These are phyloP conservation scores for Rhingia rostrata DNA, from an alignment of 2,888 invertebrate species.

Conservation along the genomic window DNA sequence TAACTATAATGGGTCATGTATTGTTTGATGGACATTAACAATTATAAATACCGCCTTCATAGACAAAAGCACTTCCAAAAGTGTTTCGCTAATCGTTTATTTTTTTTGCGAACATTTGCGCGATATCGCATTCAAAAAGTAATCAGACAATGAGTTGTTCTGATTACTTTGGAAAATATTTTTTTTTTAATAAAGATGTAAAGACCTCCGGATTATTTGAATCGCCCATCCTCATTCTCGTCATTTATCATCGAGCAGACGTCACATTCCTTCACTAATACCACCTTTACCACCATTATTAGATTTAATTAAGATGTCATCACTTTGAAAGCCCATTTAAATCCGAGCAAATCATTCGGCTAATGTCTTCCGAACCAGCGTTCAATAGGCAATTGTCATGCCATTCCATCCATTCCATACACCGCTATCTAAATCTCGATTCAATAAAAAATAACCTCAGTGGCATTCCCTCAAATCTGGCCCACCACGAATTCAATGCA, in stretches of 20 bases:
- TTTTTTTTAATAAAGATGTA: neutral
- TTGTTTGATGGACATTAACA: too few relatives aligned
- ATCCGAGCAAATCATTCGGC: conserved; percentile 24
- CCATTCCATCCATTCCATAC: conserved; percentile 45
- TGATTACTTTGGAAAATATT: neutral
- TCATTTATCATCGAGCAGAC: neutral
- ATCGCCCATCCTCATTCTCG: conserved; percentile 4
- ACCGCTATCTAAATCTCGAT: conserved; percentile 54
- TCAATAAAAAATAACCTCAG: conserved; percentile 58
- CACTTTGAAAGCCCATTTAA: conserved; percentile 27
- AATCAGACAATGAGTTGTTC: too few relatives aligned
- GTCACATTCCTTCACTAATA: conserved; percentile 25
- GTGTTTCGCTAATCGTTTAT: too few relatives aligned
- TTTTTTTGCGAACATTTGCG: too few relatives aligned
- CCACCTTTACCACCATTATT: conserved; percentile 17
- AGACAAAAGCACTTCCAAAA: too few relatives aligned
- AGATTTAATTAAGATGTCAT: conserved; percentile 40
- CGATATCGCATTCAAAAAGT: too few relatives aligned
- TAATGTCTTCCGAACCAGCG: conserved; percentile 14
- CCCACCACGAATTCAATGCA: conserved; percentile 46
- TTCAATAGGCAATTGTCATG: conserved; percentile 37
- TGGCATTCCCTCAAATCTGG: conserved; percentile 5
- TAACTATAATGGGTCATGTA: too few relatives aligned
- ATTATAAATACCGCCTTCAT: too few relatives aligned
- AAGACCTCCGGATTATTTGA: neutral